phyloP scores from a whole-genome alignment of 37 sponge, comb jelly and placozoan genomes.

The Spongilla lacustris region DNA sequence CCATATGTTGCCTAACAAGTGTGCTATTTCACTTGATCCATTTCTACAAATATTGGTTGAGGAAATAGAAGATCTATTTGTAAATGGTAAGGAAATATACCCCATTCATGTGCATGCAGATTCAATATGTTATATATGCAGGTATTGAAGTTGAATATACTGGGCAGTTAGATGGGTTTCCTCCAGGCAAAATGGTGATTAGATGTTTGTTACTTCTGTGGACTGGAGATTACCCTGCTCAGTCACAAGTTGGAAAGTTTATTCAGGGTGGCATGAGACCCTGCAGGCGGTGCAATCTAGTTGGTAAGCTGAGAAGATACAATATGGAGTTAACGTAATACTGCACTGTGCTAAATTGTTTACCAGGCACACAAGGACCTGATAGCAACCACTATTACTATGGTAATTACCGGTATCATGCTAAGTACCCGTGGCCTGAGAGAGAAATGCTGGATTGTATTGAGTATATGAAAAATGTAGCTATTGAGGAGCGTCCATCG shows the following conservation, averaged over 20 bases:
- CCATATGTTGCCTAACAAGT: conserved; percentile 27
- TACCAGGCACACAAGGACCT: conserved; percentile 1
- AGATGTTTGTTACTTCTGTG: conserved; percentile 26
- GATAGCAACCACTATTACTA: conserved; percentile 15
- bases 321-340: neutral
- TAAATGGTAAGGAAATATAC: conserved; percentile 25
- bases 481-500: conserved; percentile 12
- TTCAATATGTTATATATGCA: conserved; percentile 4
- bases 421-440: neutral
- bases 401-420: conserved; percentile 19
- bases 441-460: neutral
- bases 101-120: neutral
- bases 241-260: conserved; percentile 36
- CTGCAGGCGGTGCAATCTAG: conserved; percentile 15
- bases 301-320: conserved; percentile 9
- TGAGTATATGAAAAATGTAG: conserved; percentile 9
- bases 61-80: conserved; percentile 35
- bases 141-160: conserved; percentile 32
- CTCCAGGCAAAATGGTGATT: conserved; percentile 12
- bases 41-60: conserved; percentile 20
- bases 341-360: neutral
- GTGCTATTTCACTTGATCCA: conserved; percentile 12
- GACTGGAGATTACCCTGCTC: conserved; percentile 45
- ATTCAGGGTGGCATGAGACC: conserved; percentile 15
- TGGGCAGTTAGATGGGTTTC: conserved; percentile 6